Evolutionary conservation across 2,888 invertebrate species (phyloP), one percentile per base, ranked within the genome.

Genomic region (Drosophila helvetica): DNA sequence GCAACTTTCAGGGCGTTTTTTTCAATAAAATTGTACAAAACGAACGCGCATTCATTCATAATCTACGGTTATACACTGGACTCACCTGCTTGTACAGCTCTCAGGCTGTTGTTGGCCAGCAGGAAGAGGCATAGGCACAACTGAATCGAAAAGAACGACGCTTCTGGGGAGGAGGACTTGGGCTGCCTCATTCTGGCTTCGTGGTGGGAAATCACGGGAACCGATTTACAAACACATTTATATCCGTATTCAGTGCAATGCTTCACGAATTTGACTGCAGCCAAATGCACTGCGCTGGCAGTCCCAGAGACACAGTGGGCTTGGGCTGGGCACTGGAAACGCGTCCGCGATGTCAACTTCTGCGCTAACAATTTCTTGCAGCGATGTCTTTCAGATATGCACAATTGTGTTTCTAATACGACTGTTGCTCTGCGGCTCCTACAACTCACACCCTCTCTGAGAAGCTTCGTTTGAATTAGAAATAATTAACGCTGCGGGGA

Each of bases 101-200:
- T 74, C 61, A 86, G 71, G 74, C 69, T 84, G 71, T 77, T 86
- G 86, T 84, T 86, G 79, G 77, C 74, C 62, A 84, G 70, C 76
- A 84, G 74, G 65, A 83, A 53, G 42, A 84, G 25, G 56, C 74
- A 22, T 5, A 65, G 18, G 50, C 66, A 67, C 25, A 66, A 57
- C 27, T 46, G 71, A 66, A 78, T 63, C 67, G 68, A 73, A 74
- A 68, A 12, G 61, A 66, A 64, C 42, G 38, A 72, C 27, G 54
- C 56, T 55, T 64, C 68, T 60, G 57, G 51, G 50, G 53, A 48
- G 46, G 52, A 52, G 46, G 52, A 53, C 18, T 62, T 30, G 53
- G 64, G 63, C 30, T 61, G 80, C 73, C 73, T 83, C 80, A 86
- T 83, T 54, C 65, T 79, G 63, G 45, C 66, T 15, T 10, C 45